phyloP scores from a whole-genome alignment of 2,888 invertebrate genomes.

The Penaeus monodon region DNA sequence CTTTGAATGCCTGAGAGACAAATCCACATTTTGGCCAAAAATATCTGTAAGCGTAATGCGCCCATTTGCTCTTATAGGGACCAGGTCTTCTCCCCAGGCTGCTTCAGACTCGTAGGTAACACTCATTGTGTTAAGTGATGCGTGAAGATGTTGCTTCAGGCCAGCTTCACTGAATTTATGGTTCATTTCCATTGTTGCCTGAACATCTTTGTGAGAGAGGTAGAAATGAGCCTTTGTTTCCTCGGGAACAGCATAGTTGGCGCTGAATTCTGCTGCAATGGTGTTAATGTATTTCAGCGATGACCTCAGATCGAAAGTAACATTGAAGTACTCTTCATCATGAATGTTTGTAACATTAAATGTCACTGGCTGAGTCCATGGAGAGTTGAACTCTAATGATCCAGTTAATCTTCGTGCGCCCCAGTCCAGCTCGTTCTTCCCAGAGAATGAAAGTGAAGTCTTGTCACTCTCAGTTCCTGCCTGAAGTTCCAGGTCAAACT shows the following conservation, averaged over 20 bases:
- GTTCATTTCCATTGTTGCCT: slow-evolving; percentile 24
- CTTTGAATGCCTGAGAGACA: slow-evolving; percentile 24
- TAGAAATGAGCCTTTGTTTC: slow-evolving; percentile 26
- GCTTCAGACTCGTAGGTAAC: slow-evolving; percentile 13
- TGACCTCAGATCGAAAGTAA: slow-evolving; percentile 33
- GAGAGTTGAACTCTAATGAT: slow-evolving; percentile 28
- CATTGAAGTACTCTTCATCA: slow-evolving; percentile 18
- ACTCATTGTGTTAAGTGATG: slow-evolving; percentile 22
- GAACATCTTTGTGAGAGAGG: slow-evolving; percentile 34
- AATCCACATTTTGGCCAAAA: slow-evolving; percentile 7
- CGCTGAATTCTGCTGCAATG: slow-evolving; percentile 26
- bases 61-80: slow-evolving; percentile 30
- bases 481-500: neutral
- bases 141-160: slow-evolving; percentile 25
- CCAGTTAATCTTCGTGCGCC: neutral
- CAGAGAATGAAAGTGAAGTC: slow-evolving; percentile 10
- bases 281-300: slow-evolving; percentile 19
- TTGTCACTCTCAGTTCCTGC: slow-evolving; percentile 18
- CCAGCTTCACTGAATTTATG: slow-evolving; percentile 15
- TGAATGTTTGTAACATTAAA: slow-evolving; percentile 17
- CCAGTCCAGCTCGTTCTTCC: neutral
- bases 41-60: slow-evolving; percentile 10
- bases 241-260: slow-evolving; percentile 1
- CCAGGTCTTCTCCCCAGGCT: slow-evolving; percentile 38
- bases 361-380: slow-evolving; percentile 37